phyloP scores from a whole-genome alignment of 2,113 vertebrate genomes.

The Euleptes europaea region DNA sequence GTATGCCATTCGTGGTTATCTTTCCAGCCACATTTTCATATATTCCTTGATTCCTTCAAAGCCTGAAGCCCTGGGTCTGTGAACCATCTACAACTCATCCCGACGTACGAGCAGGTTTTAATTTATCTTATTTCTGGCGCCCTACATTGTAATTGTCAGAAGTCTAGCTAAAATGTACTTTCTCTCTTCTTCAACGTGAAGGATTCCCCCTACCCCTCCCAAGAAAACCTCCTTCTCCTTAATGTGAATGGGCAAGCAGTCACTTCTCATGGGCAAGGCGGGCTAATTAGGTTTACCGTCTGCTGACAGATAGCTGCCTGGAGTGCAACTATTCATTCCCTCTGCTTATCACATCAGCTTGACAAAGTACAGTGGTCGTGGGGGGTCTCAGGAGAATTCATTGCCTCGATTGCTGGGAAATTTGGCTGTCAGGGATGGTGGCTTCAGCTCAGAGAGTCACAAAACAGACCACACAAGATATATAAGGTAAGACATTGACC shows the following conservation, averaged over 20 bases:
- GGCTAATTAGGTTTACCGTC: neutral
- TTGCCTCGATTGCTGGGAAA: no score
- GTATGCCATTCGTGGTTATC: no score
- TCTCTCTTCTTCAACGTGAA: neutral
- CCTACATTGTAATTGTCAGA: neutral
- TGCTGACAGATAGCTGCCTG: constrained; percentile 23
- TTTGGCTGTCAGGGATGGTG: neutral
- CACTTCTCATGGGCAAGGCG: neutral
- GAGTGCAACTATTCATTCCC: neutral
- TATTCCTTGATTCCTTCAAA: no score
- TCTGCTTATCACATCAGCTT: constrained; percentile 25
- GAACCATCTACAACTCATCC: no score
- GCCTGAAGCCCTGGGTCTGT: no score
- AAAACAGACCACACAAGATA: no score
- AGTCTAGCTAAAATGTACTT: neutral
- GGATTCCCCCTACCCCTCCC: neutral
- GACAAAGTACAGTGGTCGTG: neutral
- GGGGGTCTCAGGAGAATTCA: neutral
- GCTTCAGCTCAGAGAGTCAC: neutral
- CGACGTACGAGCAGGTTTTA: constrained; percentile 4
- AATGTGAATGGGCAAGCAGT: neutral
- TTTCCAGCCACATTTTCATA: no score
- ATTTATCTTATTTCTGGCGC: neutral
- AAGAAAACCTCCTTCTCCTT: neutral
- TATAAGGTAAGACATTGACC: neutral